Evolutionary conservation across 2,113 vertebrate species (phyloP).

Genomic region (Saccopteryx bilineata): DNA sequence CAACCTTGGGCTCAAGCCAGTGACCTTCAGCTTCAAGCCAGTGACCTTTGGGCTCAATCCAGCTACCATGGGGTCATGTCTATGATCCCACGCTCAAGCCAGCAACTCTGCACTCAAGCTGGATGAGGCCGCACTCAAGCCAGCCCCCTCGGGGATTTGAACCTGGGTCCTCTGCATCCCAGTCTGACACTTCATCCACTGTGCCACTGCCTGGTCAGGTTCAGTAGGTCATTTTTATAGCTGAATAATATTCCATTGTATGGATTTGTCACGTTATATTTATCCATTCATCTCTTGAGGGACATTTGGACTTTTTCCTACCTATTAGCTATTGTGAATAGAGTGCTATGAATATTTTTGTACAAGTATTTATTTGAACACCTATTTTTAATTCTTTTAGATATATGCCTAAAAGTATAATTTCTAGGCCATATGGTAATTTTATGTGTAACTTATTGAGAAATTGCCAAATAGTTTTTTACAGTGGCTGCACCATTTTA

Average conservation of each 20-base stretch:
- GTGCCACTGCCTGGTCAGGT: too few relatives aligned
- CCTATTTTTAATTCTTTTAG: constrained; percentile 17
- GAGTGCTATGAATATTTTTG: not conserved
- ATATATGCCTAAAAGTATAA: not conserved
- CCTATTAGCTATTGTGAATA: not conserved
- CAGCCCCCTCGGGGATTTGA: too few relatives aligned
- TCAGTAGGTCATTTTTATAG: not conserved
- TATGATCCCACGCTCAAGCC: too few relatives aligned
- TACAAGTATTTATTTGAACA: not conserved
- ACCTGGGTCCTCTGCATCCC: too few relatives aligned
- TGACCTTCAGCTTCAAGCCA: too few relatives aligned
- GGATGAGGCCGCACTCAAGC: too few relatives aligned
- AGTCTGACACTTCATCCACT: too few relatives aligned
- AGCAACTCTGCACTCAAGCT: too few relatives aligned
- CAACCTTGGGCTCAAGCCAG: too few relatives aligned
- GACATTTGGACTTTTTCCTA: not conserved
- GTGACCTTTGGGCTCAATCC: too few relatives aligned
- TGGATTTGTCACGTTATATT: not conserved
- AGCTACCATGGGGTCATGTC: too few relatives aligned
- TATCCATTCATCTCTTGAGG: not conserved
- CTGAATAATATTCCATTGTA: not conserved
- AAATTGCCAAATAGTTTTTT: not conserved
- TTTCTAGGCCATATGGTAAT: not conserved
- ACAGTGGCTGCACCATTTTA: not conserved
- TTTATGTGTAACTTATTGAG: not conserved